Evolutionary conservation across 2,113 vertebrate genomes (phyloP).

Genomic region (Neolamprologus devosi): DNA sequence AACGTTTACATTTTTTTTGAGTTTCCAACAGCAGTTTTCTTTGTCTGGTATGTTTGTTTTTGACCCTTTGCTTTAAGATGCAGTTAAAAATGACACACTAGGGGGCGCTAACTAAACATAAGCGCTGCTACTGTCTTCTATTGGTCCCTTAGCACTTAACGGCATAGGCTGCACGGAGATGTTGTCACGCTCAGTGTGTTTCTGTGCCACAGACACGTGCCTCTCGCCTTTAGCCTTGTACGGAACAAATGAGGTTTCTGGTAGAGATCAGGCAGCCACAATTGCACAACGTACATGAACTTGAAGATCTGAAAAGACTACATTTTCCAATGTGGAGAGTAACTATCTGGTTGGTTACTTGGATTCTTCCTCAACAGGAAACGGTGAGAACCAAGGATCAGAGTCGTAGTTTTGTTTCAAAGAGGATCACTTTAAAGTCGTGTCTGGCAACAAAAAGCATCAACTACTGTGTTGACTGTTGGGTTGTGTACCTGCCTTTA

Average conservation of each 20-base stretch:
- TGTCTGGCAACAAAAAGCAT: background rate
- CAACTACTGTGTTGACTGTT: background rate
- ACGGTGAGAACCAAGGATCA: background rate
- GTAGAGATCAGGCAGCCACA: background rate
- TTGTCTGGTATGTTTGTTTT: background rate
- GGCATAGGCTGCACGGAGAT: accelerated
- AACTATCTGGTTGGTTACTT: background rate
- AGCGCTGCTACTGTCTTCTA: background rate
- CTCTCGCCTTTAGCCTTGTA: background rate
- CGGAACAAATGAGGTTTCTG: background rate
- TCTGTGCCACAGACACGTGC: background rate
- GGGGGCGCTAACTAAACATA: background rate
- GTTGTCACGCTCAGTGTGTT: background rate
- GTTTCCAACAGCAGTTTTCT: background rate
- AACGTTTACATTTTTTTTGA: background rate
- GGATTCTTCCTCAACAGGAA: background rate
- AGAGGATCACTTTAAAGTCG: background rate
- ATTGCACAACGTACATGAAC: background rate
- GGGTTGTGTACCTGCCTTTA: accelerated
- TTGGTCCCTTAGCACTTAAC: accelerated
- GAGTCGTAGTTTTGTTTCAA: background rate
- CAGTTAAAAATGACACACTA: background rate
- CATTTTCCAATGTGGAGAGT: background rate
- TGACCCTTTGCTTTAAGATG: background rate
- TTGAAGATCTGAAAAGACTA: background rate